Conservation (phyloP, 2,888 invertebrate genomes). For the Slavum lentiscoides region DNA sequence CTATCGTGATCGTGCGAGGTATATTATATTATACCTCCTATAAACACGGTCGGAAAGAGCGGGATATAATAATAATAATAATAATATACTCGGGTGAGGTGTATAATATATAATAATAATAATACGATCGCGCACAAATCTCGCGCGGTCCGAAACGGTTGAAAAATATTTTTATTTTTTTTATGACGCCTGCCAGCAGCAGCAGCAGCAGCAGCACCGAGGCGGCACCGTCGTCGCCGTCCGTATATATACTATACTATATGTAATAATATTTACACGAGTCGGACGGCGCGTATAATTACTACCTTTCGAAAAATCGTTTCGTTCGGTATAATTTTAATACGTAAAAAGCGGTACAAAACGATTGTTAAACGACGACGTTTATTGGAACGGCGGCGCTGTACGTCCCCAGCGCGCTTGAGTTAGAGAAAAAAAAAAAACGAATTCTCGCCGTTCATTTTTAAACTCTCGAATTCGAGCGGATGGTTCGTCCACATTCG, state of each 20-base stretch:
- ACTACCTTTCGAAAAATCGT: slow-evolving; percentile 33
- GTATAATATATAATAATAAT: neutral
- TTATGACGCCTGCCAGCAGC: slow-evolving; percentile 18
- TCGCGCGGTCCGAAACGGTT: neutral
- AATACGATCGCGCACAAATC: neutral
- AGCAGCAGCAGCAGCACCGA: neutral
- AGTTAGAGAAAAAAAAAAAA: no score
- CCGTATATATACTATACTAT: no score
- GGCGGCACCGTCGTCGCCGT: neutral
- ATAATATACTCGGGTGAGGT: no score
- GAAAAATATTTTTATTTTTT: neutral
- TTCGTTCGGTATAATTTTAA: slow-evolving; percentile 4
- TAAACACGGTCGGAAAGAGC: neutral
- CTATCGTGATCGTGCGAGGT: neutral
- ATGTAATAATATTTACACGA: no score
- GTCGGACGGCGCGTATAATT: neutral
- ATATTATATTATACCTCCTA: neutral
- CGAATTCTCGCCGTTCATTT: no score
- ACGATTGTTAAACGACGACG: slow-evolving; percentile 44
- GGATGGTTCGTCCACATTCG: no score
- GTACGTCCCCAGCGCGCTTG: no score
- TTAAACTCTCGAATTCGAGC: no score
- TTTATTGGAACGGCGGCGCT: slow-evolving; percentile 12
- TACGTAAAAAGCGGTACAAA: neutral
- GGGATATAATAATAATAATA: neutral